Base-by-base conservation (phyloP, 2,888 invertebrate genomes). In the Gisinianus flammeolus region DNA sequence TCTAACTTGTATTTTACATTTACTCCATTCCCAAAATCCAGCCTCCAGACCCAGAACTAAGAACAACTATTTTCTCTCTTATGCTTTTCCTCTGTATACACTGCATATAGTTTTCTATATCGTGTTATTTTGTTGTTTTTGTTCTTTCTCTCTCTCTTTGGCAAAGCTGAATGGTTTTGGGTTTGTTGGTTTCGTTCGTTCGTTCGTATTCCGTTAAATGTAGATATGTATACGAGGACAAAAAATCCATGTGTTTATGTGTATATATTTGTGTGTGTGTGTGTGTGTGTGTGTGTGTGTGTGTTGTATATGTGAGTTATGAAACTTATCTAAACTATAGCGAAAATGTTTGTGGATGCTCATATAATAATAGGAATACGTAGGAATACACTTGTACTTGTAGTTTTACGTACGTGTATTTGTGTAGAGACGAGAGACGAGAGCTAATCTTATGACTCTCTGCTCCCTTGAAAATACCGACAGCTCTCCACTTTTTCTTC, bases 1-100 rank as follows among this genome's bases (percentile, higher is more conserved):
- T 76, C 76, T 64, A 2, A 26, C 58, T 72, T 28, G 30, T 33
- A 69, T 52, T 44, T 69, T 16, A 5, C 69, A 69, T 44, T 69
- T 24, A 67, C 67, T 30, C 19, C 22, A 19, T 56, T 22, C 12
- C 3, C 22, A 22, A 5, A 22, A 24, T 24, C 2, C 10, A 26
- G 22, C 3, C 12, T 2, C 4, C 22, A 19, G 12, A 44, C 44
- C 2, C 52, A 12, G 52, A 12, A 44, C 52, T 44, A 16, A 12
- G 16, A 8, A 12, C 10, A 12, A 44, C 52, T 44, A 16, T 16
- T 10, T 16, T 8, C 10, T 10, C 52, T 44, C 52, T 44, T 44
- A 16, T 10, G 52, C 16, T 16, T 44, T 44, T 44, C 52, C 16
- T 44, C 16, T 44, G 8, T 44, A 12, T 44, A 8, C 16, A 12